These are phyloP conservation scores for Steinernema scapterisci DNA, from an alignment of 2,888 invertebrate genomes.

Conservation along the genomic window DNA sequence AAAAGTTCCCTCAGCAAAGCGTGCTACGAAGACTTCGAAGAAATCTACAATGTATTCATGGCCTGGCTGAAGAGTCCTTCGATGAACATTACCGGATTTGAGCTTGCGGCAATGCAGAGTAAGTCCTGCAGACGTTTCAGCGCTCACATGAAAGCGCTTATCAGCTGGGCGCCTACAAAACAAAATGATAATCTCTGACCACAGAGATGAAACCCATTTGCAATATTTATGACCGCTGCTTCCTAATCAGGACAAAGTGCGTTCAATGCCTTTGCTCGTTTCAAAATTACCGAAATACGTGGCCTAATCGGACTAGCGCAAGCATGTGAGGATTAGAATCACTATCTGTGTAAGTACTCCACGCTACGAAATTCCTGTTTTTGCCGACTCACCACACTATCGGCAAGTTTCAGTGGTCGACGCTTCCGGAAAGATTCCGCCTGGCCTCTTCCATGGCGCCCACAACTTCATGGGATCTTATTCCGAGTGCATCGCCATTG, in stretches of 20 bases:
- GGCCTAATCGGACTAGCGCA: not conserved
- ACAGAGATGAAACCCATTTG: not conserved
- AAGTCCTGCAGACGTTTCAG: not conserved
- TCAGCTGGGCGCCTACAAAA: not conserved
- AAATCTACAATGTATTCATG: not conserved
- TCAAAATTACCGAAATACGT: too few relatives aligned
- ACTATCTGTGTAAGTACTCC: not conserved
- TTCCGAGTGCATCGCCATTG: constrained; percentile 35
- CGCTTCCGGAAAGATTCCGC: constrained; percentile 45
- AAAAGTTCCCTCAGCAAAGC: not conserved
- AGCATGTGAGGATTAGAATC: not conserved
- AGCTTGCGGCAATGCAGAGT: not conserved
- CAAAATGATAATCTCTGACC: constrained; percentile 2
- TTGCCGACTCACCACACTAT: constrained; percentile 31
- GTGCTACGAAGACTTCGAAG: not conserved
- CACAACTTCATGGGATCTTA: constrained; percentile 33
- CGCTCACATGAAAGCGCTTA: not conserved
- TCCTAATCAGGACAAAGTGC: not conserved
- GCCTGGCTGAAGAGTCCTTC: not conserved
- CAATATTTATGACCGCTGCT: constrained; percentile 4
- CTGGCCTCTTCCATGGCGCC: constrained; percentile 71
- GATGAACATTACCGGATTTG: not conserved
- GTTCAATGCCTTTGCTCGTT: not conserved
- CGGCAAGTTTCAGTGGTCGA: too few relatives aligned
- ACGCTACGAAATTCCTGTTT: not conserved